These are phyloP conservation scores for Drosophila kambysellisi DNA, from an alignment of 2,888 invertebrate species.

Conservation along the genomic window DNA sequence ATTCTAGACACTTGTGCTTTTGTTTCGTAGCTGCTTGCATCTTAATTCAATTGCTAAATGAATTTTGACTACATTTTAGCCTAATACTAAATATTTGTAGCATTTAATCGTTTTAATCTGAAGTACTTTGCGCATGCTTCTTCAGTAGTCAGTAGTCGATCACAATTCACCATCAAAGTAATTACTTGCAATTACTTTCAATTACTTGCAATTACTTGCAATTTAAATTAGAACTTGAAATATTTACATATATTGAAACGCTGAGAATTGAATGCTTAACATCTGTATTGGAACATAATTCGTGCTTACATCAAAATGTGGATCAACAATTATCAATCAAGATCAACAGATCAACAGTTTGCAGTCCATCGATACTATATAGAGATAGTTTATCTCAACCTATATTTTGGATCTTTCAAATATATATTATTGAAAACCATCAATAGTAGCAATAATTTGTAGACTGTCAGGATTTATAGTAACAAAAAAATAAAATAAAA, in stretches of 20 bases:
- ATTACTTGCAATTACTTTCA: slow-evolving; percentile 24
- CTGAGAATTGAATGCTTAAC: slow-evolving; percentile 62
- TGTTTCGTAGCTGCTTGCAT: slow-evolving; percentile 47
- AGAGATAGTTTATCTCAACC: background rate
- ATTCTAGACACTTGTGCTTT: slow-evolving; percentile 29
- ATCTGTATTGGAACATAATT: slow-evolving; percentile 80
- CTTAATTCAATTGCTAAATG: slow-evolving; percentile 23
- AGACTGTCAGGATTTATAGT: background rate
- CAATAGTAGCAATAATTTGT: background rate
- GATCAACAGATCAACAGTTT: background rate
- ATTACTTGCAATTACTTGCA: slow-evolving; percentile 31
- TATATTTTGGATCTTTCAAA: background rate
- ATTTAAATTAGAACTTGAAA: slow-evolving; percentile 26
- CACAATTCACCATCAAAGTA: slow-evolving; percentile 43
- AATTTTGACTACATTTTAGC: slow-evolving; percentile 18
- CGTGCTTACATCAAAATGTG: slow-evolving; percentile 41
- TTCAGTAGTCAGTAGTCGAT: slow-evolving; percentile 40
- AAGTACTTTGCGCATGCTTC: slow-evolving; percentile 47
- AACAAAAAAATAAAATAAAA: background rate
- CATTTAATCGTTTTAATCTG: slow-evolving; percentile 12
- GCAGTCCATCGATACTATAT: background rate
- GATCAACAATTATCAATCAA: background rate
- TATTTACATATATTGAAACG: slow-evolving; percentile 9
- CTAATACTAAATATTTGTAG: slow-evolving; percentile 3
- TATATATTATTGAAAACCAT: background rate